These are phyloP conservation scores for Pterostichus niger DNA, from an alignment of 2,888 invertebrate species.

Conservation along the genomic window DNA sequence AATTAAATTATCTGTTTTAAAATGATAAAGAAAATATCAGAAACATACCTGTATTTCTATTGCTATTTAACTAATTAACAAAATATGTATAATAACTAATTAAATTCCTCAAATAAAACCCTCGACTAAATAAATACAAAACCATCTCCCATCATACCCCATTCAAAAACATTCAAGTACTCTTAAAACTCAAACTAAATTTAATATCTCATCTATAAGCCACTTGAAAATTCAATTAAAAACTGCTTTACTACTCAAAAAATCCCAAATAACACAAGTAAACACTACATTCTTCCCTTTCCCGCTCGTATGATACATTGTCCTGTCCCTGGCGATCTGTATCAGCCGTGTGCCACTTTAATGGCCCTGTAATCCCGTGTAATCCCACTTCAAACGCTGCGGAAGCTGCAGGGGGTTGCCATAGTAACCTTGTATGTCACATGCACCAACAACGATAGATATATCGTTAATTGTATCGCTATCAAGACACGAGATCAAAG, in stretches of 20 bases:
- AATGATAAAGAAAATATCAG: no score
- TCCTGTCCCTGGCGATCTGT: background rate
- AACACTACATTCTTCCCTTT: background rate
- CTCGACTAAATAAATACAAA: no score
- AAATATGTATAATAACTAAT: no score
- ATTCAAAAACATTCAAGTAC: background rate
- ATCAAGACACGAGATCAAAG: slow-evolving; percentile 13
- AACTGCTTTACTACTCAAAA: background rate
- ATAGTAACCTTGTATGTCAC: background rate
- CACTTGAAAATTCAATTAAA: slow-evolving; percentile 38
- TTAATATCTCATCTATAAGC: background rate
- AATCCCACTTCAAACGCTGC: slow-evolving; percentile 22
- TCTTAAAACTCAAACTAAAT: background rate
- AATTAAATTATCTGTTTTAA: no score
- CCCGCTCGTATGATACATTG: background rate
- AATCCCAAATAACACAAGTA: slow-evolving; percentile 13
- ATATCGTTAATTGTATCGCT: slow-evolving; percentile 28
- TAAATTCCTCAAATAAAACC: no score
- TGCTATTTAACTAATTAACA: no score
- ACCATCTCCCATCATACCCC: background rate
- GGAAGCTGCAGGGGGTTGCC: slow-evolving; percentile 2
- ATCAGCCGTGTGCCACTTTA: slow-evolving; percentile 34
- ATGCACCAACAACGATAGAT: background rate
- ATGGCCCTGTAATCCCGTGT: slow-evolving; percentile 11
- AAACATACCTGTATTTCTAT: no score